phyloP scores from a whole-genome alignment of 1,140 invertebrate species.

The Trichonephila inaurata region DNA sequence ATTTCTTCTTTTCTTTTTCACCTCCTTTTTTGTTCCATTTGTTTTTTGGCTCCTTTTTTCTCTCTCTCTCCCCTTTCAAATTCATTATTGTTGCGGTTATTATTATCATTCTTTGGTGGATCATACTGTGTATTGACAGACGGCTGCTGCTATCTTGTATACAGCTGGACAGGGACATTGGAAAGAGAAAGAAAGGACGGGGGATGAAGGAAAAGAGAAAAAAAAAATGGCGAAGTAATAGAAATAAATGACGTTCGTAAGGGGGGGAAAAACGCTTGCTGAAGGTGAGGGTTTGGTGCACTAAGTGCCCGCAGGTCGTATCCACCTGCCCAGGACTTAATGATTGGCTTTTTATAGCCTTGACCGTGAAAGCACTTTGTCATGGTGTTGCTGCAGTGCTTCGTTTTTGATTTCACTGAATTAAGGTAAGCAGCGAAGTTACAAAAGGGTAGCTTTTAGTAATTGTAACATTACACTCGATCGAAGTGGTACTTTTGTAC shows the following conservation, averaged over 20 bases:
- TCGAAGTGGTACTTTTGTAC: background rate
- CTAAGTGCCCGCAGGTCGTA: slow-evolving; percentile 1
- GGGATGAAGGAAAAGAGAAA: background rate
- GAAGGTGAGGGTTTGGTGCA: background rate
- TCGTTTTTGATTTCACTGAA: background rate
- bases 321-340: slow-evolving; percentile 18
- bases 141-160: background rate
- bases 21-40: slow-evolving; percentile 4
- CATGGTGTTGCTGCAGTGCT: background rate
- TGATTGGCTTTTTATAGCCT: slow-evolving; percentile 32
- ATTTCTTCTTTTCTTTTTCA: slow-evolving; percentile 2
- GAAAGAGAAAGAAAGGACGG: background rate
- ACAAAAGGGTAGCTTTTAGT: background rate
- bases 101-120: slow-evolving; percentile 26
- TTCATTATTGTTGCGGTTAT: slow-evolving; percentile 34
- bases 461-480: background rate
- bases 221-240: background rate
- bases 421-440: background rate
- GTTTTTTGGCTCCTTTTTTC: background rate
- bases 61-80: background rate
- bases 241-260: slow-evolving; percentile 33
- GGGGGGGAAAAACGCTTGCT: background rate
- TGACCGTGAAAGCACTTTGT: slow-evolving; percentile 53
- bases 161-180: background rate
- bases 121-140: slow-evolving; percentile 6